These are phyloP conservation scores for Chinchilla lanigera DNA, from an alignment of 2,113 vertebrate genomes.

Conservation along the genomic window DNA sequence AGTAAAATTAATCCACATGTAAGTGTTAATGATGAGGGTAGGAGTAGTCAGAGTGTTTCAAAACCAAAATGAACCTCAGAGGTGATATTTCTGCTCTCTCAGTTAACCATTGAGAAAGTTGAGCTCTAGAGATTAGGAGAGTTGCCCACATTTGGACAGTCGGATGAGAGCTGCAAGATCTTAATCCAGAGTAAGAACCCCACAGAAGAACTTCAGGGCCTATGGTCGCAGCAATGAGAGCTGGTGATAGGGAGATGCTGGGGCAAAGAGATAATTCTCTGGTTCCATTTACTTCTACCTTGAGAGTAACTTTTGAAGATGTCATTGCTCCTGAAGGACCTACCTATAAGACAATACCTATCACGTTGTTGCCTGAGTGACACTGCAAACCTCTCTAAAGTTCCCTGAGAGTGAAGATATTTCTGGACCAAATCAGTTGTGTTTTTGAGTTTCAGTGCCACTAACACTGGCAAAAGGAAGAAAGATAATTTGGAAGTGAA, in stretches of 20 bases:
- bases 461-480: not conserved
- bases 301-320: not conserved
- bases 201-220: not conserved
- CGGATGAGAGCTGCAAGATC: not conserved
- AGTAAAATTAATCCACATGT: not conserved
- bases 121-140: not conserved
- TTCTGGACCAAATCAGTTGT: not conserved
- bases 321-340: not conserved
- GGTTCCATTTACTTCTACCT: not conserved
- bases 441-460: slow-evolving; percentile 14
- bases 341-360: not conserved
- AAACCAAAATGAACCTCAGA: not conserved
- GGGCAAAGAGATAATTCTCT: not conserved
- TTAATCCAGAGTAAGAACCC: not conserved
- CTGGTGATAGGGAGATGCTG: not conserved
- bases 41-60: not conserved
- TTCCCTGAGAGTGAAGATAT: not conserved
- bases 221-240: not conserved
- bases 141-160: not conserved
- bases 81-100: not conserved
- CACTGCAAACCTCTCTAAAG: not conserved
- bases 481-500: slow-evolving; percentile 58
- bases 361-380: not conserved
- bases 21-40: not conserved
- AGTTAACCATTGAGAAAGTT: not conserved